Percentiles rank a stretch among this genome's conserved stretches.
phyloP scores from a whole-genome alignment of 2,797 vertebrate species.

The Eulemur coronatus region DNA sequence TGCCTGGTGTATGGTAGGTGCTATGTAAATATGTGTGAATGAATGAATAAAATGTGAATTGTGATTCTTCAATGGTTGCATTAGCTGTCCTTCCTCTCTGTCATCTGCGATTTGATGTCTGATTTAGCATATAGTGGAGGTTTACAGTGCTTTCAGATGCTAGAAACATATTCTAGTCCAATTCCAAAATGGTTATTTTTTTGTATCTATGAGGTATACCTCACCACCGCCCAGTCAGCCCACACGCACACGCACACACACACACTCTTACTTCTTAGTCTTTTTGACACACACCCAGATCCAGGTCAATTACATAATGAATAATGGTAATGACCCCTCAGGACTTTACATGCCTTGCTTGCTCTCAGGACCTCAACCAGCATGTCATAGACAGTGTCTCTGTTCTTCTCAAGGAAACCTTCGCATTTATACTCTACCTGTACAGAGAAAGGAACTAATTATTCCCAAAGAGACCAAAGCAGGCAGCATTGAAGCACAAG shows the following conservation, averaged over 20 bases:
- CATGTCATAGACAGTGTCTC: conserved; percentile 95
- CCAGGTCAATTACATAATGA: not conserved
- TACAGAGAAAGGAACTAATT: conserved; percentile 57
- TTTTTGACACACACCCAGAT: too few species aligned
- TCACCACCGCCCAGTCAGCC: not conserved
- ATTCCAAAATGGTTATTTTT: not conserved
- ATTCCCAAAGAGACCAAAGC: conserved; percentile 12
- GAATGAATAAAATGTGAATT: not conserved
- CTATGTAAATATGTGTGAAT: too few species aligned
- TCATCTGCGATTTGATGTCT: not conserved
- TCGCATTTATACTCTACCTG: conserved; percentile 97
- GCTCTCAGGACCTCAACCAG: conserved; percentile 91
- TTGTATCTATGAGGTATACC: not conserved
- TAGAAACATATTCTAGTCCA: not conserved
- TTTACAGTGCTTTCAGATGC: not conserved
- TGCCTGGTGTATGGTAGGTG: rapidly evolving
- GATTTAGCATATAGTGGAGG: not conserved
- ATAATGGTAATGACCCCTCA: not conserved
- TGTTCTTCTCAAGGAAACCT: conserved; percentile 99
- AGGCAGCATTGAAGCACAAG: not conserved
- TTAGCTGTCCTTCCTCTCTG: not conserved
- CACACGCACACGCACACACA: too few species aligned
- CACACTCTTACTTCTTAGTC: not conserved
- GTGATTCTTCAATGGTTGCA: not conserved
- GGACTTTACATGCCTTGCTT: conserved; percentile 90